phyloP scores from a whole-genome alignment of 1,140 invertebrate species.

The Anthonomus grandis region DNA sequence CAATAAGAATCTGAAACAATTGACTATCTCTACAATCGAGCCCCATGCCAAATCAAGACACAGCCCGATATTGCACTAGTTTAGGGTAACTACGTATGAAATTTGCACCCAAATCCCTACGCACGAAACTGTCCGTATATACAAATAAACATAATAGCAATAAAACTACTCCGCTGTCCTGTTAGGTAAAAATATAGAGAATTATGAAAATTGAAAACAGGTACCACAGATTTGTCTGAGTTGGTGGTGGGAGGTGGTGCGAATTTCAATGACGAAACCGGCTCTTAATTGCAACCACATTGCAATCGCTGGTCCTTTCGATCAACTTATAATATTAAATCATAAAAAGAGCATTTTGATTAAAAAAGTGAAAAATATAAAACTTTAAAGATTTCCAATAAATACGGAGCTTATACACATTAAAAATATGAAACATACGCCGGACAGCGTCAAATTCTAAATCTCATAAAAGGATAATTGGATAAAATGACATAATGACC shows the following conservation, averaged over 20 bases:
- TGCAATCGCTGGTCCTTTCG: conserved; percentile 31
- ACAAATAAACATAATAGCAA: not conserved
- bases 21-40: conserved; percentile 46
- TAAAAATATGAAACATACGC: conserved; percentile 45
- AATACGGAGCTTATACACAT: conserved; percentile 45
- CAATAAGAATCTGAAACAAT: conserved; percentile 47
- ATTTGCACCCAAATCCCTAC: conserved; percentile 20
- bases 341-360: conserved; percentile 40
- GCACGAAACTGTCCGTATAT: conserved; percentile 13
- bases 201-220: no score
- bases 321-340: conserved; percentile 35
- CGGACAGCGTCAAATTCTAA: conserved; percentile 41
- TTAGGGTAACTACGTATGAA: conserved; percentile 44
- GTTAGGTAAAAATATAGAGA: no score
- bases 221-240: no score
- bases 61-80: conserved; percentile 48
- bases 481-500: conserved; percentile 43
- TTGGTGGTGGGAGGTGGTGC: conserved; percentile 6
- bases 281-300: conserved; percentile 20
- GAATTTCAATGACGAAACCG: conserved; percentile 24
- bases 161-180: not conserved
- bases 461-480: conserved; percentile 46
- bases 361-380: conserved; percentile 49
- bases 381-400: conserved; percentile 47
- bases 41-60: conserved; percentile 31